Percentiles rank a stretch among this genome's conserved stretches.
Evolutionary conservation across 2,888 invertebrate genomes (phyloP).

Genomic region (Lepidochrysops patricia): DNA sequence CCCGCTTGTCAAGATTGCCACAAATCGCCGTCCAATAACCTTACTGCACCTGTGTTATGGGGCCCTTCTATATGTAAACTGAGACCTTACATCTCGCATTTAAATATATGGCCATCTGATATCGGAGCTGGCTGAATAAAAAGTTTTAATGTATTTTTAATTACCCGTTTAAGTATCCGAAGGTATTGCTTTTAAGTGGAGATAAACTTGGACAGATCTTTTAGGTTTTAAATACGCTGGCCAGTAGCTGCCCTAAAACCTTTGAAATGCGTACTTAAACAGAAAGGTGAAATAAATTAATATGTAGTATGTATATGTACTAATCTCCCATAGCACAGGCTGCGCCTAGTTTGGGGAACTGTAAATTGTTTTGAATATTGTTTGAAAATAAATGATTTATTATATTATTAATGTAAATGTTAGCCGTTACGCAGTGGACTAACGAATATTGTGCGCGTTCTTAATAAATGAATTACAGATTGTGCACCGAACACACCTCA

Average conservation of each 20-base stretch:
- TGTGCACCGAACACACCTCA: background rate
- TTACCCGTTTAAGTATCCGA: background rate
- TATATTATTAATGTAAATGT: no score
- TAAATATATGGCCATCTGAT: background rate
- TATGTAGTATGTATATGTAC: no score
- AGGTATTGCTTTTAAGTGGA: background rate
- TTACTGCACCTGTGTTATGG: slow-evolving; percentile 2
- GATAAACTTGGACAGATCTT: no score
- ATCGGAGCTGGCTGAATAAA: background rate
- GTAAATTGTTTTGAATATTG: no score
- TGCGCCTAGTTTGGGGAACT: no score
- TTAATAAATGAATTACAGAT: background rate
- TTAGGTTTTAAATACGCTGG: no score
- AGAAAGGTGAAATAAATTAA: no score
- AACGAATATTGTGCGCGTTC: background rate
- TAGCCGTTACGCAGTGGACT: background rate
- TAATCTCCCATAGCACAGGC: no score
- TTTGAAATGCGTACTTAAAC: no score
- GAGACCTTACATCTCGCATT: background rate
- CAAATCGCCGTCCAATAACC: slow-evolving; percentile 9
- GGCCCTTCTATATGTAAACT: slow-evolving; percentile 5
- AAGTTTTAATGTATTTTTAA: background rate
- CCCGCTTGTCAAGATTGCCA: slow-evolving; percentile 12
- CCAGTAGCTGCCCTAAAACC: no score
- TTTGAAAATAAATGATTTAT: no score